phyloP scores from a whole-genome alignment of 1,140 invertebrate species.

The Drosophila orosa region DNA sequence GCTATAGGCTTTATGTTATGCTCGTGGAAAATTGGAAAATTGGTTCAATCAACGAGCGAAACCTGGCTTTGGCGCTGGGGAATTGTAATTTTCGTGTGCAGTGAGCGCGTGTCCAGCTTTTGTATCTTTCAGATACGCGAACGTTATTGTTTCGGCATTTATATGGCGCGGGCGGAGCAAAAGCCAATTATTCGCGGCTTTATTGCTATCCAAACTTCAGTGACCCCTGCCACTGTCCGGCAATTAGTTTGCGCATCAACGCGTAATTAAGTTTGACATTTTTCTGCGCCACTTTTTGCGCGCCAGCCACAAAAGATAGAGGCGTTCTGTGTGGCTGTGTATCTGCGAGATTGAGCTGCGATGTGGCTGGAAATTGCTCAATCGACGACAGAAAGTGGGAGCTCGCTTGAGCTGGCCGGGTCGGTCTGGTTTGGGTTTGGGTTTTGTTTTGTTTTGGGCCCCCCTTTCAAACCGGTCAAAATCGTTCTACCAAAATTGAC shows the following conservation, averaged over 20 bases:
- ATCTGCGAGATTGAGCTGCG: slow-evolving; percentile 38
- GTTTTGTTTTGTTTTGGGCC: slow-evolving; percentile 11
- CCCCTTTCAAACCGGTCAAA: slow-evolving; percentile 70
- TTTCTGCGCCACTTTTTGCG: slow-evolving; percentile 72
- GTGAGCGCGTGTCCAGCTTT: slow-evolving; percentile 58
- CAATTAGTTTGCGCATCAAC: slow-evolving; percentile 78
- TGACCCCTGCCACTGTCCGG: slow-evolving; percentile 20
- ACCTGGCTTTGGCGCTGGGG: not conserved
- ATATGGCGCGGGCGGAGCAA: slow-evolving; percentile 32
- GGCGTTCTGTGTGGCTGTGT: slow-evolving; percentile 28
- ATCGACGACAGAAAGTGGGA: slow-evolving; percentile 49
- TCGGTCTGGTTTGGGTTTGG: slow-evolving; percentile 27
- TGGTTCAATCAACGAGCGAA: slow-evolving; percentile 34
- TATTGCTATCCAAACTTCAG: slow-evolving; percentile 42
- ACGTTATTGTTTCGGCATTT: slow-evolving; percentile 29
- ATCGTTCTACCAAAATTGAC: slow-evolving; percentile 79
- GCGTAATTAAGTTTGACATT: slow-evolving; percentile 80
- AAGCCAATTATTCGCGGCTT: slow-evolving; percentile 57
- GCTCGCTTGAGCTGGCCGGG: slow-evolving; percentile 23
- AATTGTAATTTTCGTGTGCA: slow-evolving; percentile 52
- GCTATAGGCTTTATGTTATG: slow-evolving; percentile 24
- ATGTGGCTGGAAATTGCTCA: slow-evolving; percentile 62
- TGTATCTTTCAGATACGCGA: slow-evolving; percentile 48
- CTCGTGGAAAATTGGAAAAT: slow-evolving; percentile 29
- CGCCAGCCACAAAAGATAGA: slow-evolving; percentile 57